Conservation (phyloP, 2,888 invertebrate species). For the Tipula confusa region DNA sequence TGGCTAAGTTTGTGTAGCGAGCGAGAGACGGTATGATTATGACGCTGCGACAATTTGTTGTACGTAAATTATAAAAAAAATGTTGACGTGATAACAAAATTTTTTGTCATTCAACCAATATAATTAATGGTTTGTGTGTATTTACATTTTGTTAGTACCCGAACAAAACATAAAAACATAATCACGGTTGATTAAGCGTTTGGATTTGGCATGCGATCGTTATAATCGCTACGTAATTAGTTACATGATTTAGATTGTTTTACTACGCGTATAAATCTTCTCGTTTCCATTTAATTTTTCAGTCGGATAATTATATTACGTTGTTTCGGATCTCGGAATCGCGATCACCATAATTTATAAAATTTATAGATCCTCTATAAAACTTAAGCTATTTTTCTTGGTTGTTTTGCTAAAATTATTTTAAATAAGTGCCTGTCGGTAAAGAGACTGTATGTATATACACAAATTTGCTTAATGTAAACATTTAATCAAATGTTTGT, state of each 20-base stretch:
- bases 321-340: neutral
- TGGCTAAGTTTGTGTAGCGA: neutral
- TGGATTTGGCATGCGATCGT: neutral
- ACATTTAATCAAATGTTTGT: neutral
- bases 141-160: neutral
- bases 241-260: neutral
- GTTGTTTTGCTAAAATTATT: neutral
- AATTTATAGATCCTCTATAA: neutral
- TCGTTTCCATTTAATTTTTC: neutral
- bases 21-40: neutral
- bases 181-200: neutral
- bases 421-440: neutral
- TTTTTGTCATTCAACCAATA: neutral
- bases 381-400: neutral
- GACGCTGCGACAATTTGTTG: neutral
- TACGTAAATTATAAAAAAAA: neutral
- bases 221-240: neutral
- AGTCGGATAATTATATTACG: neutral
- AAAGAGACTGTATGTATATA: neutral
- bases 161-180: neutral
- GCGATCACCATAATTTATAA: neutral
- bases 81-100: neutral
- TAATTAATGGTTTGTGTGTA: neutral
- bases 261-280: neutral
- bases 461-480: neutral